These are phyloP conservation scores for Micromys minutus DNA, from an alignment of 2,113 vertebrate genomes.

Conservation along the genomic window DNA sequence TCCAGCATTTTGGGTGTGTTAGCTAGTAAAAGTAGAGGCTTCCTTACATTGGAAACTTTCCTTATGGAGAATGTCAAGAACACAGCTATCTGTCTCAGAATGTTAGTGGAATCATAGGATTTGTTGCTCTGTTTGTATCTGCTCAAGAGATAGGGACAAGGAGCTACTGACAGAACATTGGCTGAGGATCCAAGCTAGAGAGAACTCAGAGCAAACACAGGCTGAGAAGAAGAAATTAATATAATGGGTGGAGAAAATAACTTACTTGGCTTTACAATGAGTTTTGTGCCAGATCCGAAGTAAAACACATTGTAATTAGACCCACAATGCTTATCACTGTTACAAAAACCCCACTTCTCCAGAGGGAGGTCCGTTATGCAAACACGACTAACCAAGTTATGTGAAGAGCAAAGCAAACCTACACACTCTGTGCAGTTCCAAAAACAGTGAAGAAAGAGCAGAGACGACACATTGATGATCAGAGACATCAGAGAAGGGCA, in stretches of 20 bases:
- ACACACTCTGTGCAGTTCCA: slow-evolving; percentile 24
- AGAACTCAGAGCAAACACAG: not conserved
- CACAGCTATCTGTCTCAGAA: slow-evolving; percentile 27
- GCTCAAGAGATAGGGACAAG: not conserved
- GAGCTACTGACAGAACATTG: not conserved
- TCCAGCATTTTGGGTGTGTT: not conserved
- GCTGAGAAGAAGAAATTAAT: slow-evolving; percentile 14
- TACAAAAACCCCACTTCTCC: slow-evolving; percentile 68
- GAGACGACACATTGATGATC: slow-evolving; percentile 73
- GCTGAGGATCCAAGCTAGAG: not conserved
- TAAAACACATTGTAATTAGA: rapidly evolving
- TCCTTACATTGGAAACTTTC: not conserved
- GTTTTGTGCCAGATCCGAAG: slow-evolving; percentile 76
- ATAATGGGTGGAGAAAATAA: not conserved
- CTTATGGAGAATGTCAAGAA: not conserved
- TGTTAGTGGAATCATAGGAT: not conserved
- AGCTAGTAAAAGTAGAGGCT: slow-evolving; percentile 10
- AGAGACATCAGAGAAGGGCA: slow-evolving; percentile 73
- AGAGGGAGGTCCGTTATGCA: not conserved
- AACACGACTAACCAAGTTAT: not conserved
- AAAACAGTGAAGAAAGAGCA: slow-evolving; percentile 64
- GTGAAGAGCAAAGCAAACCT: not conserved
- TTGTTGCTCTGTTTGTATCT: not conserved
- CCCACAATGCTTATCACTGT: slow-evolving; percentile 65
- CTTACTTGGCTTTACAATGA: slow-evolving; percentile 78